phyloP scores from a whole-genome alignment of 2,888 invertebrate genomes.

The Diarsia mendica region DNA sequence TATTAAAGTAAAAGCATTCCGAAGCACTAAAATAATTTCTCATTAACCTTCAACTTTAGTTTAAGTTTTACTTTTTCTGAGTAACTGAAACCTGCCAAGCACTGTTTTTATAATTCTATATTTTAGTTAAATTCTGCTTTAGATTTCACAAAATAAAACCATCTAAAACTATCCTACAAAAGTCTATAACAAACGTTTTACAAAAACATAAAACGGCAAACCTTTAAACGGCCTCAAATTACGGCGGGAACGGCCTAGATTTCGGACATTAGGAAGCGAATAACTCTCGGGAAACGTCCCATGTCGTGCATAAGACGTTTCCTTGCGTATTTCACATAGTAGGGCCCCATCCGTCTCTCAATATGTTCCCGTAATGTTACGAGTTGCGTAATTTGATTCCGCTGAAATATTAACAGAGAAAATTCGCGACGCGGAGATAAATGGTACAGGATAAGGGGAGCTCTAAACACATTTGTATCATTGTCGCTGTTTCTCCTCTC shows the following conservation, averaged over 20 bases:
- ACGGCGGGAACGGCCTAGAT: conserved; percentile 71
- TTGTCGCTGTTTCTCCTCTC: conserved; percentile 62
- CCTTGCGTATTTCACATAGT: conserved; percentile 79
- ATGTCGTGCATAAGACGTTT: conserved; percentile 78
- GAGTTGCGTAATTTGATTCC: conserved; percentile 87
- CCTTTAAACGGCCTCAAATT: conserved; percentile 74
- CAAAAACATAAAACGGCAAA: conserved; percentile 40
- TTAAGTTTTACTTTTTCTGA: not conserved
- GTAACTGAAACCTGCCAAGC: not conserved
- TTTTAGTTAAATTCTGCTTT: not conserved
- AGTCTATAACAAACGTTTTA: conserved; percentile 4
- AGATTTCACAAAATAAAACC: not conserved
- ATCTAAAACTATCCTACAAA: not conserved
- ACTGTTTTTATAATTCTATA: not conserved
- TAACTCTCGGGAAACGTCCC: conserved; percentile 81
- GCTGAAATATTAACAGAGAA: conserved; percentile 86
- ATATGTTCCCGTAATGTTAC: conserved; percentile 81
- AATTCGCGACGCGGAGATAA: conserved; percentile 78
- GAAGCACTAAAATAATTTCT: not conserved
- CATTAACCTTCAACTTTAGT: not conserved
- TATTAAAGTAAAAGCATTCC: not conserved
- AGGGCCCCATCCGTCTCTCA: conserved; percentile 80
- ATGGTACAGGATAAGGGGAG: conserved; percentile 68
- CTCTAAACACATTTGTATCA: conserved; percentile 69
- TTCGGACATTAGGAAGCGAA: conserved; percentile 80